phyloP scores from a whole-genome alignment of 2,113 vertebrate species.

The Anser brachyrhynchus region DNA sequence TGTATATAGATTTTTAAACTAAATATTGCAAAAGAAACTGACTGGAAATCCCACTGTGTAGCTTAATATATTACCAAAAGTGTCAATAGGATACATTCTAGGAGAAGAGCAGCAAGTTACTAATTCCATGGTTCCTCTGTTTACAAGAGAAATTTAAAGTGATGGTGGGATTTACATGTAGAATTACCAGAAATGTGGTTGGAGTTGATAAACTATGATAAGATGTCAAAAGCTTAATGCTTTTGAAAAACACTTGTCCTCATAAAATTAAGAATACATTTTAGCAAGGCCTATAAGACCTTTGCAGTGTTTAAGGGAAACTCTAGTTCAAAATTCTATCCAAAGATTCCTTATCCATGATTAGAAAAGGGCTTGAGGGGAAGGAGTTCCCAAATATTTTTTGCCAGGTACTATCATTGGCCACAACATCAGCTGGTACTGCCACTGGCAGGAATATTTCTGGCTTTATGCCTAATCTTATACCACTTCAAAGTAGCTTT shows the following conservation, averaged over 20 bases:
- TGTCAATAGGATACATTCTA: background rate
- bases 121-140: slow-evolving; percentile 17
- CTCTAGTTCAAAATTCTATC: background rate
- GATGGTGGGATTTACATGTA: background rate
- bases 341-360: background rate
- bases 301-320: background rate
- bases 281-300: background rate
- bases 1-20: background rate
- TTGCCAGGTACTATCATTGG: background rate
- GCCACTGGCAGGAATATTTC: background rate
- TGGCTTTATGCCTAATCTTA: background rate
- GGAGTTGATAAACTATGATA: background rate
- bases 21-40: slow-evolving; percentile 16
- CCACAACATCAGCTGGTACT: background rate
- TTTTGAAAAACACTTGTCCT: background rate
- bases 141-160: slow-evolving; percentile 34
- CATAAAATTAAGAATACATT: background rate
- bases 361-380: background rate
- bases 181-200: background rate
- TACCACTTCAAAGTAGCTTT: background rate
- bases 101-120: slow-evolving; percentile 17
- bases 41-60: background rate
- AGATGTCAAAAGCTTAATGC: background rate
- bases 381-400: background rate
- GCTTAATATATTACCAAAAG: background rate